Conservation (phyloP, 1,140 invertebrate species). For the Paraescarpia echinospica region DNA sequence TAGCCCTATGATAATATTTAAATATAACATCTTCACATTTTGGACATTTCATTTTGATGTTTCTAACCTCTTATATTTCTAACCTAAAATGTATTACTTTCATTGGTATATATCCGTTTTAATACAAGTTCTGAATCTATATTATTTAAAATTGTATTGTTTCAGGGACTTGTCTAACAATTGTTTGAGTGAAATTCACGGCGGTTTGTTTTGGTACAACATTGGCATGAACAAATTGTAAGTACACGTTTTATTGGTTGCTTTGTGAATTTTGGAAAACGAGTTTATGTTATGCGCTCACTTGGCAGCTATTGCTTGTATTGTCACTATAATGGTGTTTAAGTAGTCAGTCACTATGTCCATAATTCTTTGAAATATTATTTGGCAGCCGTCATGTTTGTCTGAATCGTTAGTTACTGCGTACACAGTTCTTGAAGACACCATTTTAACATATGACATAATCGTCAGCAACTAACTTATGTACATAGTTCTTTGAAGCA, state of each 20-base stretch:
- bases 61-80: too few relatives aligned
- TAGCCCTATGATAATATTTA: background rate
- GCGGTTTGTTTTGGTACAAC: constrained; percentile 3
- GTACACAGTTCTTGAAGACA: too few relatives aligned
- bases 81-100: background rate
- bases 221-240: background rate
- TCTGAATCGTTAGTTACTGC: too few relatives aligned
- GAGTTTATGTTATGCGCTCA: too few relatives aligned
- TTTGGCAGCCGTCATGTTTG: too few relatives aligned
- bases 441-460: too few relatives aligned
- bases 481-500: too few relatives aligned
- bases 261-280: background rate
- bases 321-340: too few relatives aligned
- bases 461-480: too few relatives aligned
- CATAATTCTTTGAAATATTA: too few relatives aligned
- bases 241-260: background rate
- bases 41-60: background rate
- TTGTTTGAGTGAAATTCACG: background rate
- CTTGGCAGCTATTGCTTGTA: too few relatives aligned
- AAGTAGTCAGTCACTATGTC: too few relatives aligned
- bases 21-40: background rate
- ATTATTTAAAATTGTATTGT: background rate
- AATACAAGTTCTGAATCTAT: background rate
- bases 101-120: background rate
- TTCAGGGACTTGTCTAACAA: constrained; percentile 15